Evolutionary conservation across 1,140 invertebrate species (phyloP).

Genomic region (Vanessa tameamea): DNA sequence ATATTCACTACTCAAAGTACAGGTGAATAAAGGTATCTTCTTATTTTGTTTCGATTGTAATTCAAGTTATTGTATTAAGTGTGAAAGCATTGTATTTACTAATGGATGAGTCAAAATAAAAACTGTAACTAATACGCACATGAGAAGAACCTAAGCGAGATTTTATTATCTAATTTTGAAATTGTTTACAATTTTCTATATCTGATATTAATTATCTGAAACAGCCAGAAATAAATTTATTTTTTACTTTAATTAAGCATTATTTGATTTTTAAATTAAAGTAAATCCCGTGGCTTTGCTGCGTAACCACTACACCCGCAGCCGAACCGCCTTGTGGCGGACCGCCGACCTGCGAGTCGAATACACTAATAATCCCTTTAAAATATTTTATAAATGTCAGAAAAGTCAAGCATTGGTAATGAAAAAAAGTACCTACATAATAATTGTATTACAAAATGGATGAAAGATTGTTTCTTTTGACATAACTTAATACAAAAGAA

Average conservation of each 20-base stretch:
- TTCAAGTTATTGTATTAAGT: too few species aligned
- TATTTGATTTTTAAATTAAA: constrained; percentile 6
- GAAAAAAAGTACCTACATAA: background rate
- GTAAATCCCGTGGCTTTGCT: constrained; percentile 14
- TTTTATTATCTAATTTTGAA: background rate
- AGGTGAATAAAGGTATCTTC: too few species aligned
- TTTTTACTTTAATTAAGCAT: background rate
- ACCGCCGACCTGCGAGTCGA: constrained; percentile 7
- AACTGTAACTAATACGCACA: background rate
- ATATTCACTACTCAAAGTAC: too few species aligned
- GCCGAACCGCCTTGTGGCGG: constrained; percentile 20
- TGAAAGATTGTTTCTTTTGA: background rate
- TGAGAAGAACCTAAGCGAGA: too few species aligned
- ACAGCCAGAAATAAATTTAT: background rate
- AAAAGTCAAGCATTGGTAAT: background rate
- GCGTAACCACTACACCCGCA: constrained; percentile 14
- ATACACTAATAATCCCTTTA: constrained; percentile 10
- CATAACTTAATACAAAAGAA: background rate
- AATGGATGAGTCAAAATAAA: background rate
- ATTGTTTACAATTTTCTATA: background rate
- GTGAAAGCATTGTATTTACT: background rate
- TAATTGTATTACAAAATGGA: background rate
- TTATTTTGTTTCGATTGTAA: background rate
- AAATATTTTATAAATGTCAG: background rate
- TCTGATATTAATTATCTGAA: background rate